A percentile compares a stretch with the other conserved stretches of the same genome.
phyloP scores from a whole-genome alignment of 2,888 invertebrate species.

The Myopa testacea region DNA sequence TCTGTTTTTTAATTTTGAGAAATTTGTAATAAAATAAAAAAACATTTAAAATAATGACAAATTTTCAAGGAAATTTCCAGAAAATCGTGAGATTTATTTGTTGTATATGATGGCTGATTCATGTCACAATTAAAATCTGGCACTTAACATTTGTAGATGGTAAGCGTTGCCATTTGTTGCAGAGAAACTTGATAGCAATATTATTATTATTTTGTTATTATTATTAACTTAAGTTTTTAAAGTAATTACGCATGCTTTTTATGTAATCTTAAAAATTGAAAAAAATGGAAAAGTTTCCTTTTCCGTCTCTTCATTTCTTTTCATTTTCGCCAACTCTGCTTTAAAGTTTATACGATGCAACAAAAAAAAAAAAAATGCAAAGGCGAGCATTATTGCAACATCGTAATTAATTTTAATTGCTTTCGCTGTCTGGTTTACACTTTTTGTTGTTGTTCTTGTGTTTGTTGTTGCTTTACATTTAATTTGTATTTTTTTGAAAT shows the following conservation, averaged over 20 bases:
- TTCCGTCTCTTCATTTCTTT: not conserved
- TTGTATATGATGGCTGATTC: too few species aligned
- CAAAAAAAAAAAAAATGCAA: too few species aligned
- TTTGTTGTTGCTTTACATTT: not conserved
- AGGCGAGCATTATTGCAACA: not conserved
- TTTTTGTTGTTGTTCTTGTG: not conserved
- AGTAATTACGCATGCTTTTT: not conserved
- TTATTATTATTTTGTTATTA: not conserved
- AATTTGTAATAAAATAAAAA: too few species aligned
- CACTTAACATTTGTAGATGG: too few species aligned
- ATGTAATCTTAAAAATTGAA: not conserved
- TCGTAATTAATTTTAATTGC: conserved; percentile 15
- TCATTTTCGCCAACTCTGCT: too few species aligned
- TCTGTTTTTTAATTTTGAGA: too few species aligned
- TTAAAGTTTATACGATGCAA: not conserved
- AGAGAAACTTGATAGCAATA: too few species aligned
- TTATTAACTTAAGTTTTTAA: not conserved
- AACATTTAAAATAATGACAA: too few species aligned
- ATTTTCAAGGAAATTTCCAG: too few species aligned
- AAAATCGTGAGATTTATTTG: too few species aligned
- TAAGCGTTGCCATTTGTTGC: too few species aligned
- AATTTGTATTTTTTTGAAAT: not conserved
- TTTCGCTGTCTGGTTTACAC: not conserved
- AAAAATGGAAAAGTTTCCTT: not conserved
- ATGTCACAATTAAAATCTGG: too few species aligned